Base-by-base conservation (phyloP, 1,140 invertebrate genomes). In the Thereuonema tuberculata region DNA sequence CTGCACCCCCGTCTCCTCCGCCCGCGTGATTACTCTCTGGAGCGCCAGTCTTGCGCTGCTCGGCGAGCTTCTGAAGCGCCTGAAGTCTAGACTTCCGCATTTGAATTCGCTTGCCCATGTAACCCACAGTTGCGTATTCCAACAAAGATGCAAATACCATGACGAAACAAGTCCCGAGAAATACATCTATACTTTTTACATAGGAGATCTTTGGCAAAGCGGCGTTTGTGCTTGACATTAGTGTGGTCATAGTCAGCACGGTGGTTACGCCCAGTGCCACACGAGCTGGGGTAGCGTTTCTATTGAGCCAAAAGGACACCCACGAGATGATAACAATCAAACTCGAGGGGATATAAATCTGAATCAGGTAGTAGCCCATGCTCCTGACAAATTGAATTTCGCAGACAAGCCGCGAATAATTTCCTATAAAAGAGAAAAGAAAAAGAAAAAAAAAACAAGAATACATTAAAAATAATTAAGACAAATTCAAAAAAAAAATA, bases 311-410 rank as follows among this genome's bases (percentile, higher is more conserved):
- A 80, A 93, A 94, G 71, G 87, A 92, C 71, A 98, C 93, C 93
- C 94, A 98, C 67, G 91, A 95, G 77, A 98, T 96, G 76, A 96
- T 93, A 75, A 98, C 94, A 77, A 98, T 98, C 72, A 98, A 84
- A 73, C 91, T 89, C 72, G 93, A 95, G 67, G 94, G 94, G 78
- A 98, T 95, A 81, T 98, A 98, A 75, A 98, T 98, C 80, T 98
- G 95, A 78, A 98, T 98, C 69, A 98, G 80, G 80, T 98, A 98
- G 82, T 98, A 98, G 69, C 94, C 94, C 87, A 98, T 93, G 68
- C 91, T 95, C 64, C 94, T 84, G 62, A 93, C 91, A 77, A 98
- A 94, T 77, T 95, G 91, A 73, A 98, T 94, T 79, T 96, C 90
- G 78, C 91, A 94, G 62, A 91, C 89, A 80, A 98, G 78, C 70